Conservation (phyloP, 2,797 vertebrate species). For the Oreochromis mossambicus region DNA sequence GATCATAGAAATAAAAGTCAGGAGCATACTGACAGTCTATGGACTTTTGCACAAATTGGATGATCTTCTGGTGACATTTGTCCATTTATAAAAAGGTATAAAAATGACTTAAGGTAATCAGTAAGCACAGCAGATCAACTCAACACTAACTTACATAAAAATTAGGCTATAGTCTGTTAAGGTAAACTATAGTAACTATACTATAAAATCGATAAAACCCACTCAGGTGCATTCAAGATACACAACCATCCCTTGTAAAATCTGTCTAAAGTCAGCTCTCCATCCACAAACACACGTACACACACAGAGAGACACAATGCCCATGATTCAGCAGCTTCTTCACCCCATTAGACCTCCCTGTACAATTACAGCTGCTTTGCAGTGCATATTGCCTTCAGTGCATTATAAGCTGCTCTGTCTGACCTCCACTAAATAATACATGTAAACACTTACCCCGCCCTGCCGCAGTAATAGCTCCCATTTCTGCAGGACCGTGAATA, state of each 20-base stretch:
- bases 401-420: slow-evolving; percentile 35
- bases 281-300: slow-evolving; percentile 4
- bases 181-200: background rate
- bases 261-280: background rate
- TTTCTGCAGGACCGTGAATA: background rate
- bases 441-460: slow-evolving; percentile 41
- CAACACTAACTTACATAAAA: background rate
- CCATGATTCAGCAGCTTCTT: slow-evolving; percentile 72
- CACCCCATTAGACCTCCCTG: slow-evolving; percentile 32
- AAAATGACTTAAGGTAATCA: background rate
- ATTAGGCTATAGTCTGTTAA: background rate
- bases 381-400: slow-evolving; percentile 25
- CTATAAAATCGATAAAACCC: background rate
- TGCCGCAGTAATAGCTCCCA: background rate
- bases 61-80: background rate
- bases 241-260: background rate
- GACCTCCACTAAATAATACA: slow-evolving; percentile 65
- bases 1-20: background rate
- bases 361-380: slow-evolving; percentile 33
- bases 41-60: background rate
- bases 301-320: background rate
- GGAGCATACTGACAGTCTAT: background rate
- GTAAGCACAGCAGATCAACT: background rate
- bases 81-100: background rate
- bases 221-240: background rate